A percentile compares a stretch with the other conserved stretches of the same genome.
phyloP scores from a whole-genome alignment of 2,797 vertebrate species.

The Falco naumanni region DNA sequence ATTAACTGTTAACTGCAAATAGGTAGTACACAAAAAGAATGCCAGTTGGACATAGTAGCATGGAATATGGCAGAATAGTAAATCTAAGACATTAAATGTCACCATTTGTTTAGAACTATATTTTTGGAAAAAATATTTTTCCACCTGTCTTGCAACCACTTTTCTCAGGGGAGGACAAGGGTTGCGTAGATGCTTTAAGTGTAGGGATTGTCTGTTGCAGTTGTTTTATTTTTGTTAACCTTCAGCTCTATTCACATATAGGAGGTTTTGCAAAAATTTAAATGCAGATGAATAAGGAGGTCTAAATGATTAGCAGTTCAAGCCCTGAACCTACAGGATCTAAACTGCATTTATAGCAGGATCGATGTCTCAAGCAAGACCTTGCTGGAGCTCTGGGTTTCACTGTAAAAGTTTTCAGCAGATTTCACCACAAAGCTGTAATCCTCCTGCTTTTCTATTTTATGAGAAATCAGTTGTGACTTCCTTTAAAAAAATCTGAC shows the following conservation, averaged over 20 bases:
- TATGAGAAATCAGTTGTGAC: slow-evolving; percentile 49
- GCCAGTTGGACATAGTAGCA: neutral
- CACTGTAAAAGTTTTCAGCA: neutral
- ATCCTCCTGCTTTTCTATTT: slow-evolving; percentile 48
- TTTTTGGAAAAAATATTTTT: neutral
- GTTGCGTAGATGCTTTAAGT: neutral
- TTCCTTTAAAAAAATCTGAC: slow-evolving; percentile 50
- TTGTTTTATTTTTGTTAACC: neutral
- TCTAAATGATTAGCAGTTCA: neutral
- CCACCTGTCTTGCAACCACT: neutral
- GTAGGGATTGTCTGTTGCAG: neutral
- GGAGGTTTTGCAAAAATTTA: neutral
- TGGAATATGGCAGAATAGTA: neutral
- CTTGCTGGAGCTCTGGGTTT: neutral
- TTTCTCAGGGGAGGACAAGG: neutral
- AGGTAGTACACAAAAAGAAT: neutral
- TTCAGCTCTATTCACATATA: neutral
- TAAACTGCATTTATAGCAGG: neutral
- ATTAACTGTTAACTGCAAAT: neutral
- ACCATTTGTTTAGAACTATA: neutral
- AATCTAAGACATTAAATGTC: neutral
- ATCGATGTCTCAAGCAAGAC: neutral
- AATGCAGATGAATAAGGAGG: neutral
- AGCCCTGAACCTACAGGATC: neutral
- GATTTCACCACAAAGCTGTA: slow-evolving; percentile 50